phyloP scores from a whole-genome alignment of 2,888 invertebrate species.

The Sipunculus nudus region DNA sequence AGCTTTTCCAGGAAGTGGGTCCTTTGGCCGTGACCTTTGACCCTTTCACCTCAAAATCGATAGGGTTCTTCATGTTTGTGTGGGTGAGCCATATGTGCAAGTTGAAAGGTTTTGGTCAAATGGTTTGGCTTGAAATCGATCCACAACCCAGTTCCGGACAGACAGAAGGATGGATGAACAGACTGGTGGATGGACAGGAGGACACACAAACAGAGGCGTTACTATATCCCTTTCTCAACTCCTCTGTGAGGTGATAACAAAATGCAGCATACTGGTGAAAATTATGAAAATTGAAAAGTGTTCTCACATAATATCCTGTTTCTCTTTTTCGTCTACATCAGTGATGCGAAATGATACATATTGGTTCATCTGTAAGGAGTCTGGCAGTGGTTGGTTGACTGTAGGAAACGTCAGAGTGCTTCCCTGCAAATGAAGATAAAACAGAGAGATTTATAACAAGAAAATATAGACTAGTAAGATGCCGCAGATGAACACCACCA shows the following conservation, averaged over 20 bases:
- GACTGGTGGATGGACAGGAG: too few species aligned
- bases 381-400: constrained; percentile 54
- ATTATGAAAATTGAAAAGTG: not conserved
- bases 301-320: constrained; percentile 54
- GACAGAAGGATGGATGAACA: not conserved
- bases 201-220: not conserved
- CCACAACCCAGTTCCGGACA: too few species aligned
- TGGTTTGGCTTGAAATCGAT: too few species aligned
- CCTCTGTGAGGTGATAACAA: too few species aligned
- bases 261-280: not conserved
- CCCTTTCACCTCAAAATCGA: too few species aligned
- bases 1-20: too few species aligned
- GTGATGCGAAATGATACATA: constrained; percentile 53
- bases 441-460: not conserved
- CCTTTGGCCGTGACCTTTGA: too few species aligned
- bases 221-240: too few species aligned
- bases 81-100: too few species aligned
- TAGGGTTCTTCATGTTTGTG: too few species aligned
- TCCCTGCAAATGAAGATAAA: constrained; percentile 46
- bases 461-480: not conserved
- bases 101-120: too few species aligned
- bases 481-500: too few species aligned
- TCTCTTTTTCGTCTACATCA: constrained; percentile 60
- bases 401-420: constrained; percentile 49
- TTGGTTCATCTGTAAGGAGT: constrained; percentile 44